Conservation (phyloP, 1,140 invertebrate genomes). For the Ganaspis sp. region DNA sequence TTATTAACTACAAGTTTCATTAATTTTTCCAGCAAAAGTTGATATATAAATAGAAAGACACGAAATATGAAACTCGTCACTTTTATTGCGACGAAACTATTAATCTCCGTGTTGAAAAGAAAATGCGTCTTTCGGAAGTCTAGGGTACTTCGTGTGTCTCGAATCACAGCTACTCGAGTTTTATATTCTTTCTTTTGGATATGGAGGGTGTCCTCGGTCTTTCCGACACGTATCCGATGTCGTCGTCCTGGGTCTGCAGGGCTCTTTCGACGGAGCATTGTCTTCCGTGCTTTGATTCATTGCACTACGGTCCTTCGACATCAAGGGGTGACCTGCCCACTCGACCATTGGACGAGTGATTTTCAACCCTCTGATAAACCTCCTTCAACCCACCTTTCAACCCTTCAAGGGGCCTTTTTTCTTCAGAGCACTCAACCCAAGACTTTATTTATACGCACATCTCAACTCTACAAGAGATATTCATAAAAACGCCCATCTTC, state of each 20-base stretch:
- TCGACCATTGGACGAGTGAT: slow-evolving; percentile 61
- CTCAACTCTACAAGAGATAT: not conserved
- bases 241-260: slow-evolving; percentile 12
- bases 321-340: slow-evolving; percentile 62
- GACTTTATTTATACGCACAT: slow-evolving; percentile 13
- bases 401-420: slow-evolving; percentile 50
- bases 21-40: not conserved
- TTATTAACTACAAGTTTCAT: no score
- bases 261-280: slow-evolving; percentile 38
- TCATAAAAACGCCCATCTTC: not conserved
- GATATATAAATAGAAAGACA: not conserved
- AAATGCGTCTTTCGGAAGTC: not conserved
- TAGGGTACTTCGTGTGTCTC: slow-evolving; percentile 30
- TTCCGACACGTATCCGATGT: slow-evolving; percentile 48
- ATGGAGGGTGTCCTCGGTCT: slow-evolving; percentile 39
- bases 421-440: slow-evolving; percentile 26
- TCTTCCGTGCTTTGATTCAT: slow-evolving; percentile 66
- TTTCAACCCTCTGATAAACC: slow-evolving; percentile 55
- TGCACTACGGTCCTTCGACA: slow-evolving; percentile 55
- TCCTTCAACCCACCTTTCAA: slow-evolving; percentile 44
- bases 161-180: slow-evolving; percentile 45
- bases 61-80: not conserved
- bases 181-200: slow-evolving; percentile 43
- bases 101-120: not conserved
- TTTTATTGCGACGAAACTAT: not conserved